phyloP scores from a whole-genome alignment of 2,113 vertebrate genomes.

The Laticauda laticaudata region DNA sequence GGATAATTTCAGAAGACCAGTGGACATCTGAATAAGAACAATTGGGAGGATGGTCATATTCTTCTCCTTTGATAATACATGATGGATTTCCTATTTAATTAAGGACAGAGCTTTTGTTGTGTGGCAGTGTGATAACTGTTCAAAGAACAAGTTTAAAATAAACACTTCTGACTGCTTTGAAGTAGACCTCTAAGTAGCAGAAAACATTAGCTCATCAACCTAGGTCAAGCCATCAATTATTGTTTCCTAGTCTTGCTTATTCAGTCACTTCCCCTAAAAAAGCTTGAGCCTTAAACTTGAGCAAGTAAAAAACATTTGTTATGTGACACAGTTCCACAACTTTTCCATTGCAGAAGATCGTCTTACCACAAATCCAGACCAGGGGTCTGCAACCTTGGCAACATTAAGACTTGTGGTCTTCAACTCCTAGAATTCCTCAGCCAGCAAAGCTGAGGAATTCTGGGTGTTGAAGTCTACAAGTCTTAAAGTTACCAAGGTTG shows the following conservation, averaged over 20 bases:
- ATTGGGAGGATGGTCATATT: not conserved
- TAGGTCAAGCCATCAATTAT: not conserved
- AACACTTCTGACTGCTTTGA: not conserved
- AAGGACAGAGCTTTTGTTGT: not conserved
- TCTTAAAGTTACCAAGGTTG: too few relatives aligned
- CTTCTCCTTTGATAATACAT: not conserved
- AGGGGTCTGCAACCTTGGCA: too few relatives aligned
- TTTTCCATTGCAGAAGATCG: not conserved
- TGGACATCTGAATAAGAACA: not conserved
- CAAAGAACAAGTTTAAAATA: not conserved
- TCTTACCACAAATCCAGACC: not conserved
- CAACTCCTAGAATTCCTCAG: too few relatives aligned
- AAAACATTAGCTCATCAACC: not conserved
- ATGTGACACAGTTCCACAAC: not conserved
- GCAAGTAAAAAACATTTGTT: not conserved
- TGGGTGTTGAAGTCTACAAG: too few relatives aligned
- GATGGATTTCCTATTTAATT: not conserved
- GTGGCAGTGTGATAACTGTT: not conserved
- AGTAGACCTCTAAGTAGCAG: not conserved
- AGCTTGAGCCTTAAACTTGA: not conserved
- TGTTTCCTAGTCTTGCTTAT: not conserved
- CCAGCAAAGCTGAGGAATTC: too few relatives aligned
- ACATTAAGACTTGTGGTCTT: too few relatives aligned
- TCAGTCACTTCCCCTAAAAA: not conserved
- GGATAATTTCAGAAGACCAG: not conserved